Evolutionary conservation across 2,113 vertebrate species (phyloP).

Genomic region (Notarius quadriscutis): DNA sequence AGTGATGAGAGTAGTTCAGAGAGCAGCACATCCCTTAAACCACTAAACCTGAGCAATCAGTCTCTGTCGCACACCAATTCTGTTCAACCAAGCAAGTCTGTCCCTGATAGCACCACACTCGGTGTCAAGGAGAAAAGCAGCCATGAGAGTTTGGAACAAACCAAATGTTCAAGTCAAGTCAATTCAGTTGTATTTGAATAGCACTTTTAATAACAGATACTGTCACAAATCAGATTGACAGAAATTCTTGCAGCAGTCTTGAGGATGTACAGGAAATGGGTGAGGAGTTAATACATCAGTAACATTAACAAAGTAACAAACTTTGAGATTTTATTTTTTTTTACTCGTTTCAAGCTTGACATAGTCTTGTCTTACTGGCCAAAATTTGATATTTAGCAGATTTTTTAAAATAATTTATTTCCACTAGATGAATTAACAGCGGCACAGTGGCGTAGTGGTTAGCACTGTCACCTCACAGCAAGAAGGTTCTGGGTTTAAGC

Average conservation of each 20-base stretch:
- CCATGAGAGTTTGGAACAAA: background rate
- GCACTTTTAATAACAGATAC: background rate
- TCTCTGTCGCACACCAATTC: background rate
- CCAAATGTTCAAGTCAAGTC: no score
- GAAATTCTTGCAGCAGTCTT: background rate
- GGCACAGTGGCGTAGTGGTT: no score
- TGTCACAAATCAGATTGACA: background rate
- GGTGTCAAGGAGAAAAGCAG: background rate
- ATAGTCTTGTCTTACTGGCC: background rate
- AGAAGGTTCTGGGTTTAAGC: no score
- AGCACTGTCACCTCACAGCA: no score
- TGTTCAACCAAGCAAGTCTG: background rate
- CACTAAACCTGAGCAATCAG: conserved; percentile 8
- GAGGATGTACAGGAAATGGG: background rate
- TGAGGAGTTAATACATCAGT: background rate
- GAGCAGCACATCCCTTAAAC: background rate
- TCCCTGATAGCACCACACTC: background rate
- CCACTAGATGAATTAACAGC: no score
- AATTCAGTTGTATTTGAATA: background rate
- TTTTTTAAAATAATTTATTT: no score
- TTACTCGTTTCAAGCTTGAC: background rate
- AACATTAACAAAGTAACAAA: background rate
- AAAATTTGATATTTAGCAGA: background rate
- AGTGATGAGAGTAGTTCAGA: background rate
- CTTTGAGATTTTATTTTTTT: background rate